Percentiles rank a stretch among this genome's conserved stretches.
These are phyloP conservation scores for Orestias chungarensis DNA, from an alignment of 2,797 vertebrate genomes.

Conservation along the genomic window DNA sequence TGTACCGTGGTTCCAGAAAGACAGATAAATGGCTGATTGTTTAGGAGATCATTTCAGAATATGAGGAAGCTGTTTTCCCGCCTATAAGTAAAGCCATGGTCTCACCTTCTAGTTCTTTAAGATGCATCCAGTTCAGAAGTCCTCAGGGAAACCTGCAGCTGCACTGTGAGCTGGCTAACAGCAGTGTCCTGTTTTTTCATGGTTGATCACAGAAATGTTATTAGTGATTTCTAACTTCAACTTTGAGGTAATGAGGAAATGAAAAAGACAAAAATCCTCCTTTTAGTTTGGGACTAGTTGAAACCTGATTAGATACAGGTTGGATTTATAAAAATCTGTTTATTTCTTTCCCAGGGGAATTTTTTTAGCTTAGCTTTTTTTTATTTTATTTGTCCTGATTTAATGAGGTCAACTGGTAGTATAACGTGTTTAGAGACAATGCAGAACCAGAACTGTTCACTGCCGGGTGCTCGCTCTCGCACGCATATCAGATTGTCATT, in stretches of 20 bases:
- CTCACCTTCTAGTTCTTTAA: constrained; percentile 45
- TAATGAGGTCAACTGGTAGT: constrained; percentile 2
- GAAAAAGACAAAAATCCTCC: not conserved
- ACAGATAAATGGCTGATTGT: not conserved
- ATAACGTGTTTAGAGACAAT: not conserved
- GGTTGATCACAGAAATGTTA: constrained; percentile 6
- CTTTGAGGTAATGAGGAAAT: not conserved
- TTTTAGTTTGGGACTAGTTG: not conserved
- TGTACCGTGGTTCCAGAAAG: not conserved
- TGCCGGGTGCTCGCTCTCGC: constrained; percentile 40
- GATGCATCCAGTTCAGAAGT: constrained; percentile 72
- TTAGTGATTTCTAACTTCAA: not conserved
- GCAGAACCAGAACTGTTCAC: constrained; percentile 16
- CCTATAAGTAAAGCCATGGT: constrained; percentile 65
- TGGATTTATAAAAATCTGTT: not conserved
- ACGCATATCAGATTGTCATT: constrained; percentile 63
- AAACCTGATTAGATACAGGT: not conserved
- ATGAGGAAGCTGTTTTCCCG: not conserved
- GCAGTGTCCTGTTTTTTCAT: constrained; percentile 26
- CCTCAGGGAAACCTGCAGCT: constrained; percentile 83
- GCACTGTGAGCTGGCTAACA: constrained; percentile 63
- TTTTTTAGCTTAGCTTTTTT: not conserved
- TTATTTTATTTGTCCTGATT: not conserved
- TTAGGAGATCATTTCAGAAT: not conserved
- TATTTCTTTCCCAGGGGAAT: not conserved